Conservation (phyloP, 2,797 vertebrate species). For the Urocyon cinereoargenteus region DNA sequence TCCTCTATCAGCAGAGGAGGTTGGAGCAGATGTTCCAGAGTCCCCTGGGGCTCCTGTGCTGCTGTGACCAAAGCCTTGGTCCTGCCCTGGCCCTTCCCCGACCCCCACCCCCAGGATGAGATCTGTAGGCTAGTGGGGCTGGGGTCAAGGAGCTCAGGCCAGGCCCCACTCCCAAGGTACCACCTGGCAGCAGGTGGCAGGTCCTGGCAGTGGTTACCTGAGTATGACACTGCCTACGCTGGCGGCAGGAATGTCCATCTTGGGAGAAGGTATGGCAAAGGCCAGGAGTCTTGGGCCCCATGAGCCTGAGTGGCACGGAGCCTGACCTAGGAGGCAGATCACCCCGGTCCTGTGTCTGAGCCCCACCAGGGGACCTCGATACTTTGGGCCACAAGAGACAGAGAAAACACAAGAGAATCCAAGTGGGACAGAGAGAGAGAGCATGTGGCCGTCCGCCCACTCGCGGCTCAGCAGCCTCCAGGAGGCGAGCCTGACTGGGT, state of each 20-base stretch:
- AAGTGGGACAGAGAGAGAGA: background rate
- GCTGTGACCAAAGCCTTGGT: background rate
- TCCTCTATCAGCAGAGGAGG: background rate
- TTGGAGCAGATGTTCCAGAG: background rate
- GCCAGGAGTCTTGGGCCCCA: background rate
- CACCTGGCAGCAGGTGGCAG: slow-evolving; percentile 66
- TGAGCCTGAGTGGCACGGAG: background rate
- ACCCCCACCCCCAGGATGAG: background rate
- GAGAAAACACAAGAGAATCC: background rate
- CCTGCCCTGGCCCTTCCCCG: background rate
- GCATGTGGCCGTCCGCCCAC: background rate
- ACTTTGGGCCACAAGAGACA: background rate
- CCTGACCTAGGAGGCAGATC: background rate
- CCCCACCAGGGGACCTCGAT: background rate
- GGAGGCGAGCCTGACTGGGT: background rate
- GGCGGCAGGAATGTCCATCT: background rate
- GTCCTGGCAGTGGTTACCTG: background rate
- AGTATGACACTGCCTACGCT: rapidly evolving
- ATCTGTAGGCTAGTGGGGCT: background rate
- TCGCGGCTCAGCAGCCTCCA: background rate
- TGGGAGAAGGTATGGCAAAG: background rate
- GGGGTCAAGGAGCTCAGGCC: background rate
- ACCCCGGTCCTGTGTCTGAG: background rate
- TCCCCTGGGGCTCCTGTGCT: background rate
- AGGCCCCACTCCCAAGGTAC: slow-evolving; percentile 26